Evolutionary conservation across 2,797 vertebrate genomes (phyloP).

Genomic region (Hylomyscus alleni): DNA sequence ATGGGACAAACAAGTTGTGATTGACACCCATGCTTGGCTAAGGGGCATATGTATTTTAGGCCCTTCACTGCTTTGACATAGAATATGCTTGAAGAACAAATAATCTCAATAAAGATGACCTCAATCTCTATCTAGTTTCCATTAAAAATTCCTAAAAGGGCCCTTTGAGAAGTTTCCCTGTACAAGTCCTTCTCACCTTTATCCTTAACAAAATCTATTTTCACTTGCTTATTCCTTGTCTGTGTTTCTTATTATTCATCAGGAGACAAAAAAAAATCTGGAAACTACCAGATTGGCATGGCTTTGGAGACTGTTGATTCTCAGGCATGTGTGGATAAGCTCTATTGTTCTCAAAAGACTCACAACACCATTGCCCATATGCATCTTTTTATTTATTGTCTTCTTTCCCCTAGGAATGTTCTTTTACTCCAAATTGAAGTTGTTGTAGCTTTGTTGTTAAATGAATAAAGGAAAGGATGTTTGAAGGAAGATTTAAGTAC

Average conservation of each 20-base stretch:
- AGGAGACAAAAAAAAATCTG: not conserved
- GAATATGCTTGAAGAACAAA: not conserved
- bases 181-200: not conserved
- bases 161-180: not conserved
- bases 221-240: not conserved
- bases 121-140: not conserved
- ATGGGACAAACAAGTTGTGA: not conserved
- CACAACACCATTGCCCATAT: not conserved
- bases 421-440: not conserved
- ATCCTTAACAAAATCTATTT: not conserved
- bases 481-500: constrained; percentile 17
- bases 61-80: not conserved
- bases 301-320: not conserved
- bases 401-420: not conserved
- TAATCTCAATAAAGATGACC: not conserved
- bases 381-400: constrained; percentile 17
- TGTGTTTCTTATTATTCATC: not conserved
- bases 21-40: too few species aligned
- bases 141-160: not conserved
- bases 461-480: constrained; percentile 14
- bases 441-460: constrained; percentile 4
- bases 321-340: not conserved
- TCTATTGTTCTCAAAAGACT: not conserved
- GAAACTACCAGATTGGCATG: not conserved
- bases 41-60: not conserved